Percentiles rank a stretch among this genome's conserved stretches.
Evolutionary conservation across 1,140 invertebrate species (phyloP).

Genomic region (Orchesella cincta): DNA sequence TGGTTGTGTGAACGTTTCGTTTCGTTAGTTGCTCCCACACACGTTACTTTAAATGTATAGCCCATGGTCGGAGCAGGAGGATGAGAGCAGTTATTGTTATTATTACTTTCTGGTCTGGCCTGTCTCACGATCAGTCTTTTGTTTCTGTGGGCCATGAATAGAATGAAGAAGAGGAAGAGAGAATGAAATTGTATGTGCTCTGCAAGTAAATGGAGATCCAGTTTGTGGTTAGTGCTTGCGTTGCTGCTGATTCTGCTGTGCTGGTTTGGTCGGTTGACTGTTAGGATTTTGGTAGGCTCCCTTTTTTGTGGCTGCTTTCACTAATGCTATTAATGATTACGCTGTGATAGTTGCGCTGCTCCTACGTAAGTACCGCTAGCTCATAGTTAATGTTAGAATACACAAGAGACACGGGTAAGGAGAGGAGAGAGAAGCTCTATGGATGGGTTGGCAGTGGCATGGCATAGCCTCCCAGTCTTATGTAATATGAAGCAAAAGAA

Average conservation of each 20-base stretch:
- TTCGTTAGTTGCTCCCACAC: no score
- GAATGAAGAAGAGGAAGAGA: background rate
- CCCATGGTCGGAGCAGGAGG: no score
- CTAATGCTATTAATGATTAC: slow-evolving; percentile 6
- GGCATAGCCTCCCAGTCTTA: no score
- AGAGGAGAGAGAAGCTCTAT: background rate
- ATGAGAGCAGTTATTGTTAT: slow-evolving; percentile 23
- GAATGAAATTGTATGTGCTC: background rate
- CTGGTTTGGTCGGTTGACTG: background rate
- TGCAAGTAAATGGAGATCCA: slow-evolving; percentile 1
- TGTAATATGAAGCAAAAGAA: no score
- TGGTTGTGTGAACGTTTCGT: no score
- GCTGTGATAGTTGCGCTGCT: background rate
- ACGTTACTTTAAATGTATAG: no score
- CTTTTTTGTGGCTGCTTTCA: background rate
- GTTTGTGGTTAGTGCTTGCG: slow-evolving; percentile 20
- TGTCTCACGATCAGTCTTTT: background rate
- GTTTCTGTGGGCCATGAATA: slow-evolving; percentile 14
- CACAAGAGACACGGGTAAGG: background rate
- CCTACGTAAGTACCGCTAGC: no score
- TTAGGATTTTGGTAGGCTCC: background rate
- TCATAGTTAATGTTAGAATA: no score
- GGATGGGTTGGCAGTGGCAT: no score
- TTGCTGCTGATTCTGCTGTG: background rate
- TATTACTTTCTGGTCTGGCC: background rate